Conservation (phyloP, 2,888 invertebrate genomes). For the Lathronympha strigana region DNA sequence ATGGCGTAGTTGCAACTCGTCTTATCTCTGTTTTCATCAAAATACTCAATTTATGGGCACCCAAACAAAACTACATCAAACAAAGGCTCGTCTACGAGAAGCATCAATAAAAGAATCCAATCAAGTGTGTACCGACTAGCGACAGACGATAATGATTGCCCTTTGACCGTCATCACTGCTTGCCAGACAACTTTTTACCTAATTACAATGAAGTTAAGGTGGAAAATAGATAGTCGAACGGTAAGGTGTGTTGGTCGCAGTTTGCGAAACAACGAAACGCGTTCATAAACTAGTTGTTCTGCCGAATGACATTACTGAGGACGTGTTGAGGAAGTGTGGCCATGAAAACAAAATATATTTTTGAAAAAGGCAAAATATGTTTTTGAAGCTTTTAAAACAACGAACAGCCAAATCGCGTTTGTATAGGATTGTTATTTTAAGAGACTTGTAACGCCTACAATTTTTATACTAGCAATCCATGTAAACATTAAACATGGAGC, state of each 20-base stretch:
- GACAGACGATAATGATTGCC: slow-evolving; percentile 39
- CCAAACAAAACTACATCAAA: slow-evolving; percentile 30
- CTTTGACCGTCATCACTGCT: slow-evolving; percentile 19
- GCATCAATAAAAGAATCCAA: slow-evolving; percentile 40
- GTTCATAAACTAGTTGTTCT: slow-evolving; percentile 76
- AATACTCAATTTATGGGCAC: background rate
- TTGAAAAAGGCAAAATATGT: slow-evolving; percentile 6
- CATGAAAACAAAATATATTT: slow-evolving; percentile 47
- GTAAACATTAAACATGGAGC: too few species aligned
- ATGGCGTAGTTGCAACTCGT: too few species aligned
- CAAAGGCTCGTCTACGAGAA: slow-evolving; percentile 29
- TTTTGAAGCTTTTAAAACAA: background rate
- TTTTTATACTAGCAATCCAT: too few species aligned
- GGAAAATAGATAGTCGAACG: slow-evolving; percentile 15
- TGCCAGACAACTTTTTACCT: slow-evolving; percentile 8
- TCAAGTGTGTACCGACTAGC: slow-evolving; percentile 42
- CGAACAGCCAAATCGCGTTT: too few species aligned
- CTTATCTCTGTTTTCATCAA: too few species aligned
- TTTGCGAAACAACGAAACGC: slow-evolving; percentile 56
- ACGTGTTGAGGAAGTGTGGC: slow-evolving; percentile 64
- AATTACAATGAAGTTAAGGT: background rate
- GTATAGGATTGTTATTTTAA: too few species aligned
- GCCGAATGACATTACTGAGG: slow-evolving; percentile 78
- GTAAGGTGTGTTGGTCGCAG: slow-evolving; percentile 49
- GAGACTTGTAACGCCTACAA: background rate